Evolutionary conservation across 2,797 vertebrate genomes (phyloP).

Genomic region (Tinamus major): DNA sequence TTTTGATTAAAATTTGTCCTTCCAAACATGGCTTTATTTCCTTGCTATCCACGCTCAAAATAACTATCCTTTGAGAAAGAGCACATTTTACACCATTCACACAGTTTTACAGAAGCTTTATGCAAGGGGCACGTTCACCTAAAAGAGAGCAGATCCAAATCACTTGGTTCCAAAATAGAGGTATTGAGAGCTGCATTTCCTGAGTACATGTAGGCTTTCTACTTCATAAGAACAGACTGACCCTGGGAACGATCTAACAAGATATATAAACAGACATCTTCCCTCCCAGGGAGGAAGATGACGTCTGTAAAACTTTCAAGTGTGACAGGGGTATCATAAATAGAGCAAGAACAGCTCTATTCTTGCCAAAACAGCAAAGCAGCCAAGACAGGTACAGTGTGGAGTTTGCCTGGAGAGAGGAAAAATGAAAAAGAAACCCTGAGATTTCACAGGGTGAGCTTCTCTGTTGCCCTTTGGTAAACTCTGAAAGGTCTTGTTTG

Average conservation of each 20-base stretch:
- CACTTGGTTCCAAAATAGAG: background rate
- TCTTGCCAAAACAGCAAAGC: background rate
- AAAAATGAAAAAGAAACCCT: background rate
- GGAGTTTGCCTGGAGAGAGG: background rate
- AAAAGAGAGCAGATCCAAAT: background rate
- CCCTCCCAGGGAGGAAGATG: background rate
- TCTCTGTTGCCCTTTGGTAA: background rate
- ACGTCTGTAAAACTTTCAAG: accelerated
- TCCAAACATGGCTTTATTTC: background rate
- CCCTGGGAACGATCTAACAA: background rate
- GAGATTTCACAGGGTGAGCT: background rate
- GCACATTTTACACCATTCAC: background rate
- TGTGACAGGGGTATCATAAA: background rate
- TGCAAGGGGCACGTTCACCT: background rate
- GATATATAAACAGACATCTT: background rate
- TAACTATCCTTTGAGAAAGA: background rate
- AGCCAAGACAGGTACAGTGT: background rate
- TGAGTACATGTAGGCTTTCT: background rate
- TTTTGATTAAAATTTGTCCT: background rate
- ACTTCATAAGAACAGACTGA: background rate
- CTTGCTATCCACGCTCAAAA: background rate
- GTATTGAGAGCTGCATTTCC: background rate
- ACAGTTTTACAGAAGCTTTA: background rate
- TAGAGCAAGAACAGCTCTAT: background rate
- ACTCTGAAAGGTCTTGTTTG: background rate